phyloP scores from a whole-genome alignment of 2,888 invertebrate species.

The Neuroscelio doddi region DNA sequence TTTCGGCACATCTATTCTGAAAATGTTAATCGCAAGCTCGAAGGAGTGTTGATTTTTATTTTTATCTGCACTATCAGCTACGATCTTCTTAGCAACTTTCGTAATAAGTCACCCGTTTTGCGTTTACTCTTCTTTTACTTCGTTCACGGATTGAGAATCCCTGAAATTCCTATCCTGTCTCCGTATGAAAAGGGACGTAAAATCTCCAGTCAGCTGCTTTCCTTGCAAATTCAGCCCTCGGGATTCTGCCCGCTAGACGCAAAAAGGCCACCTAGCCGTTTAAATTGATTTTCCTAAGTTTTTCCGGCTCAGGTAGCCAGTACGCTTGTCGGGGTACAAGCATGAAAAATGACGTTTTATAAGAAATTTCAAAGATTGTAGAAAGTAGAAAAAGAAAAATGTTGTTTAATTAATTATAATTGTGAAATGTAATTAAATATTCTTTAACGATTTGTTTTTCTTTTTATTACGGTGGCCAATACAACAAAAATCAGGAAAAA shows the following conservation, averaged over 20 bases:
- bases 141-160: slow-evolving; percentile 46
- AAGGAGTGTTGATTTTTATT: background rate
- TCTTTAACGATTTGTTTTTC: too few species aligned
- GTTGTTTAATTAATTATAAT: too few species aligned
- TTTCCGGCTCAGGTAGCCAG: slow-evolving; percentile 63
- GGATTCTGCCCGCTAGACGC: slow-evolving; percentile 36
- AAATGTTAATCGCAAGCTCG: too few species aligned
- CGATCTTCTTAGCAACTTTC: background rate
- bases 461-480: too few species aligned
- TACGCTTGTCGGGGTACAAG: slow-evolving; percentile 1
- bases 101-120: slow-evolving; percentile 1
- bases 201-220: slow-evolving; percentile 67
- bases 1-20: too few species aligned
- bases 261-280: slow-evolving; percentile 54
- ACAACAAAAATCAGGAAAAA: too few species aligned
- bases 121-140: background rate
- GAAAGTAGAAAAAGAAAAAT: too few species aligned
- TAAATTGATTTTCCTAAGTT: slow-evolving; percentile 68
- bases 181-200: slow-evolving; percentile 50
- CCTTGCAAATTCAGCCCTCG: slow-evolving; percentile 64
- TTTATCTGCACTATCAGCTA: background rate
- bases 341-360: slow-evolving; percentile 16
- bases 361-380: background rate
- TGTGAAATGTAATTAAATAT: too few species aligned
- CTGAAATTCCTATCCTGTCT: slow-evolving; percentile 50